Conservation (phyloP, 2,113 vertebrate species). For the Protomyctophum bolini region DNA sequence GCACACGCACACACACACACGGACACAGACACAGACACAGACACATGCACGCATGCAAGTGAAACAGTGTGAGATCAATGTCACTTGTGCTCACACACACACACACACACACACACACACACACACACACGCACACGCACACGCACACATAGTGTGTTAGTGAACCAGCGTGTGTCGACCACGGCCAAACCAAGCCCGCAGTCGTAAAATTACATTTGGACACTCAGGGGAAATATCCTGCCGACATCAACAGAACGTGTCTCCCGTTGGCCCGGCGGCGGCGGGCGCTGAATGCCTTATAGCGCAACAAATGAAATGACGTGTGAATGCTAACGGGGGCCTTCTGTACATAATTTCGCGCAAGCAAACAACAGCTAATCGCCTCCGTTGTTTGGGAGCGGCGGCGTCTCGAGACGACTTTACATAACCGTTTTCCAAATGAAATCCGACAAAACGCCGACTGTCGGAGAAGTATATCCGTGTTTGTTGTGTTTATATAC, state of each 20-base stretch:
- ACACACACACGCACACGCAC: background rate
- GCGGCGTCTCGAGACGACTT: no score
- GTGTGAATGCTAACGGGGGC: slow-evolving; percentile 32
- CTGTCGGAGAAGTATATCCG: background rate
- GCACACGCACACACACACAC: slow-evolving; percentile 32
- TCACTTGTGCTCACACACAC: background rate
- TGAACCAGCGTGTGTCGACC: slow-evolving; percentile 15
- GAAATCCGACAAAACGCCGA: background rate
- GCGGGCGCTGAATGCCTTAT: slow-evolving; percentile 19
- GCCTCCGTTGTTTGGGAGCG: slow-evolving; percentile 10
- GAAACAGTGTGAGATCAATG: no score
- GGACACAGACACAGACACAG: background rate
- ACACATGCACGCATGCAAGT: slow-evolving; percentile 47
- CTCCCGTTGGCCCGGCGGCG: slow-evolving; percentile 28
- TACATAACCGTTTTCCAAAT: background rate
- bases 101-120: background rate
- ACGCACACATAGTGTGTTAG: background rate
- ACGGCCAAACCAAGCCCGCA: slow-evolving; percentile 14
- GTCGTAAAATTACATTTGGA: slow-evolving; percentile 74
- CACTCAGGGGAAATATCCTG: slow-evolving; percentile 79
- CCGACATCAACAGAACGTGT: slow-evolving; percentile 65
- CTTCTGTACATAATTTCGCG: slow-evolving; percentile 37
- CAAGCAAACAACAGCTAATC: slow-evolving; percentile 31
- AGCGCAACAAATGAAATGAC: slow-evolving; percentile 59
- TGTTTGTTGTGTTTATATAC: background rate